These are phyloP conservation scores for Peromyscus polionotus DNA, from an alignment of 2,113 vertebrate species.

Conservation along the genomic window DNA sequence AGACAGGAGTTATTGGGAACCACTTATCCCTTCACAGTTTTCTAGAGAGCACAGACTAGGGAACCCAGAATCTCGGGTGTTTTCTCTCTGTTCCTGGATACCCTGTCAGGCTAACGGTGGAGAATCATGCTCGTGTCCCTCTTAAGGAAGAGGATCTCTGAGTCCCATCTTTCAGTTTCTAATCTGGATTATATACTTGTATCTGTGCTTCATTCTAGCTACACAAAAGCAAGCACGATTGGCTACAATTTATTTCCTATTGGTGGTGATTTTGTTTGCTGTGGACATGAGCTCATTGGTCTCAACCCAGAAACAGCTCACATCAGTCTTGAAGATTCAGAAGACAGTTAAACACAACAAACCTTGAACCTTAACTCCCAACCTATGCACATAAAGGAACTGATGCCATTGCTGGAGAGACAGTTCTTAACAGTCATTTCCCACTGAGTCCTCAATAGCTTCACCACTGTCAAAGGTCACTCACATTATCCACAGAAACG, in stretches of 20 bases:
- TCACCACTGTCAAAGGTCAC: neutral
- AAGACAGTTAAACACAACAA: neutral
- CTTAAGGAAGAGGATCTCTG: neutral
- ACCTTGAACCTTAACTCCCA: neutral
- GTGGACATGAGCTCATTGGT: constrained; percentile 55
- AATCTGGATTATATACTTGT: neutral
- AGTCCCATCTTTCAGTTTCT: neutral
- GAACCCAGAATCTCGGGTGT: neutral
- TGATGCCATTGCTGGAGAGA: constrained; percentile 11
- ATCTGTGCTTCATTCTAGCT: neutral
- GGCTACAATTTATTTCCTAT: neutral
- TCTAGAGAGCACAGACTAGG: neutral
- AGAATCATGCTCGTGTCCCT: neutral
- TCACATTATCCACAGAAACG: neutral
- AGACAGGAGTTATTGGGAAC: neutral
- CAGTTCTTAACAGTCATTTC: neutral
- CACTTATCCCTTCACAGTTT: neutral
- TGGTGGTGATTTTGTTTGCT: constrained; percentile 63
- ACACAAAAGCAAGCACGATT: neutral
- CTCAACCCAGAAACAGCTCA: constrained; percentile 35
- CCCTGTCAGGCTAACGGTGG: neutral
- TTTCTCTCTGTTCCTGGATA: neutral
- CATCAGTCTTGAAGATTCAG: constrained; percentile 44
- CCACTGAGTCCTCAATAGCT: neutral
- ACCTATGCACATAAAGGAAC: neutral